Base-by-base conservation (phyloP, 2,888 invertebrate species). In the Teinopalpus imperialis region DNA sequence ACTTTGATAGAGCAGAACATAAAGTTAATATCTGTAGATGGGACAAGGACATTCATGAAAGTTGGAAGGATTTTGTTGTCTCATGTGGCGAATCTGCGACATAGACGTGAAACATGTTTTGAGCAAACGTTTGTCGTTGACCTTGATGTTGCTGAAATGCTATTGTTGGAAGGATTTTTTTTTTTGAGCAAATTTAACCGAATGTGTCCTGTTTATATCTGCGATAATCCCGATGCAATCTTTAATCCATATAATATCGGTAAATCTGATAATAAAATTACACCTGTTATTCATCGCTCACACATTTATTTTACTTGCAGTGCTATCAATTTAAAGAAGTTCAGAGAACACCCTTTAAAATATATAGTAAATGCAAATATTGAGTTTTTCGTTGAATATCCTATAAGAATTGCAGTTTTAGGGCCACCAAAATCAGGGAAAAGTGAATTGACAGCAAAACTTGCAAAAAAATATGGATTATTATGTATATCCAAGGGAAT, bases 391-490 rank as follows among this genome's bases (percentile, higher is more conserved):
- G 81, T 86, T n/a, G 62, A 87, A 46, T 75, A 89, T 53, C 90
- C 91, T 1, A 69, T 91, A 6, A 83, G 82, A 54, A 69, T 93
- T 31, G 81, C 89, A 14, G 65, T 93, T 13, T 89, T 91, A 35
- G 93, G 93, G 3, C 88, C 92, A 10, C 91, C 92, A 1, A 92
- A 91, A 63, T 90, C 89, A 18, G 93, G 93, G 0, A 92, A 91
- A 76, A 90, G 91, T 37, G 74, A 79, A 2, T 63, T 93, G 24
- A 87, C 91, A 2, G 71, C 81, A 34, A 86, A 91, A 57, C 79
- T 93, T 16, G 78, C 88, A 1, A 73, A 79, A 12, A 82, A 83
- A 49, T 90, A 90, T 55, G 90, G 90, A 13, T 66, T 92, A 47
- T 69, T 90, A 54, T 72, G 90, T 29, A 72, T 93, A 41, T 90